These are phyloP conservation scores for Sapayoa aenigma DNA, from an alignment of 2,113 vertebrate genomes.

Conservation along the genomic window DNA sequence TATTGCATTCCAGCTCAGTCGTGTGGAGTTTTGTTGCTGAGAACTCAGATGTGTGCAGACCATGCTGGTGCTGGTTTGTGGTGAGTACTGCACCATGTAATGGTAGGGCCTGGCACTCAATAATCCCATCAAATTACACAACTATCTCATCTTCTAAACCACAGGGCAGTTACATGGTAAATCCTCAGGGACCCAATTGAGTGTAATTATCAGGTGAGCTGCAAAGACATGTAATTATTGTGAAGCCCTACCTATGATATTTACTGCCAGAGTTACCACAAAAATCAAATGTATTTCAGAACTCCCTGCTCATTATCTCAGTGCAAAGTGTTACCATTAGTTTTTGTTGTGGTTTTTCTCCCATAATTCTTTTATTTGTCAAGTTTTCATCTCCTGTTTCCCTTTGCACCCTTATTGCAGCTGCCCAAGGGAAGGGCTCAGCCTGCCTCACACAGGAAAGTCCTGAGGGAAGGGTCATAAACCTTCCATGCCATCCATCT, in stretches of 20 bases:
- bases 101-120: background rate
- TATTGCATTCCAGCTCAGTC: background rate
- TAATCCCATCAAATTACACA: background rate
- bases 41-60: background rate
- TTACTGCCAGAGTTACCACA: background rate
- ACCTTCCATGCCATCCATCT: background rate
- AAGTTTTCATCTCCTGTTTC: background rate
- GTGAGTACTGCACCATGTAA: background rate
- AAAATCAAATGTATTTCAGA: background rate
- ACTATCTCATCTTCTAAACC: background rate
- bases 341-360: background rate
- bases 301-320: background rate
- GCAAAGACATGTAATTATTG: background rate
- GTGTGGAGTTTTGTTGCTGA: background rate
- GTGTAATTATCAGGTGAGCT: background rate
- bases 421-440: background rate
- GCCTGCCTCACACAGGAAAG: background rate
- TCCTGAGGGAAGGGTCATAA: background rate
- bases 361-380: background rate
- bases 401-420: background rate
- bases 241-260: background rate
- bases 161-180: background rate
- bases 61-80: background rate
- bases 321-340: background rate
- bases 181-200: background rate